Conservation (phyloP, 2,888 invertebrate species). For the Drosophila fungiperda region DNA sequence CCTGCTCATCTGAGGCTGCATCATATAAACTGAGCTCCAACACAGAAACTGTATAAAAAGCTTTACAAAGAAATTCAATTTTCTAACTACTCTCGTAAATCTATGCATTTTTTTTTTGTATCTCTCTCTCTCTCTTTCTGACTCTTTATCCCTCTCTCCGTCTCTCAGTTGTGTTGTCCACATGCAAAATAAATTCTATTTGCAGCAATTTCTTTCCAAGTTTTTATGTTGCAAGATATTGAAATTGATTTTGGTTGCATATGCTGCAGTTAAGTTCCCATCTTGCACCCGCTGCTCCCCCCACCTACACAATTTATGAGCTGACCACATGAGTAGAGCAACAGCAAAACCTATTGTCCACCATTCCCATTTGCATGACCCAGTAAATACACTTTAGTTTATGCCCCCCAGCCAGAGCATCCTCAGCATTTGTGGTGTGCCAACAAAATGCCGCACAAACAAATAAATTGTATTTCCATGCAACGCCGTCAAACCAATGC, state of each 20-base stretch:
- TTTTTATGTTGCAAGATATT: constrained; percentile 72
- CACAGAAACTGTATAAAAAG: constrained; percentile 53
- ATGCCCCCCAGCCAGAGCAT: constrained; percentile 39
- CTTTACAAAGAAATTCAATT: constrained; percentile 63
- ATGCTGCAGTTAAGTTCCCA: constrained; percentile 56
- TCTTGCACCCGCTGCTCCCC: neutral
- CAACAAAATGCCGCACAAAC: constrained; percentile 50
- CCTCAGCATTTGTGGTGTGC: constrained; percentile 29
- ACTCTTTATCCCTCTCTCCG: constrained; percentile 2
- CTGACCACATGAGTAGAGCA: constrained; percentile 31
- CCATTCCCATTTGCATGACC: constrained; percentile 1
- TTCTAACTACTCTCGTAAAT: constrained; percentile 32
- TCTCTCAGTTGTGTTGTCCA: constrained; percentile 19
- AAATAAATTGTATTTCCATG: constrained; percentile 51
- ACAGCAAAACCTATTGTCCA: constrained; percentile 38
- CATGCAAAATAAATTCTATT: constrained; percentile 66
- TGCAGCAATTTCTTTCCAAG: constrained; percentile 53
- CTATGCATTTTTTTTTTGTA: constrained; percentile 3
- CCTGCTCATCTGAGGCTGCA: constrained; percentile 9
- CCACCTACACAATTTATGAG: constrained; percentile 58
- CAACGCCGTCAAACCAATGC: constrained; percentile 16
- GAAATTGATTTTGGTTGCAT: constrained; percentile 76
- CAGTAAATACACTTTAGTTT: constrained; percentile 33
- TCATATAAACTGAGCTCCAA: constrained; percentile 33
- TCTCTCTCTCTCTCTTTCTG: neutral